Conservation (phyloP, 2,113 vertebrate genomes). For the Philantomba maxwellii region DNA sequence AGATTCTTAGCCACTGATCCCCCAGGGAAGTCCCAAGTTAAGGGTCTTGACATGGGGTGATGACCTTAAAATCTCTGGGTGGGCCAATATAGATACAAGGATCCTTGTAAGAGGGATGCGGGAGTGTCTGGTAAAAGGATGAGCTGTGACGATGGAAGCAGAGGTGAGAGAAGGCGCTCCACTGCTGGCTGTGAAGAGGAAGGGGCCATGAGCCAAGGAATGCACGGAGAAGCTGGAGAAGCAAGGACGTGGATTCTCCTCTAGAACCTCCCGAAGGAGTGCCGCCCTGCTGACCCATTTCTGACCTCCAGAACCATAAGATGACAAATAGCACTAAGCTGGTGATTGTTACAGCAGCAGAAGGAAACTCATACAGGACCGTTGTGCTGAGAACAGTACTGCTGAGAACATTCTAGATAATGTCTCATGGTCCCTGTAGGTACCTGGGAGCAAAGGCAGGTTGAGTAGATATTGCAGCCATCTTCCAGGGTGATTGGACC, state of each 20-base stretch:
- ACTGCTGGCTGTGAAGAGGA: neutral
- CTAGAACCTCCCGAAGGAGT: neutral
- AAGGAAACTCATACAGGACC: neutral
- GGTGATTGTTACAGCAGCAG: neutral
- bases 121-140: neutral
- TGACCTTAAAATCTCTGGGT: neutral
- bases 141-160: neutral
- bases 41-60: neutral
- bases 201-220: neutral
- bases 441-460: neutral
- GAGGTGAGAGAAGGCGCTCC: neutral
- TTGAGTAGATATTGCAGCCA: neutral
- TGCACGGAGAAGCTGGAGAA: neutral
- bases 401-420: neutral
- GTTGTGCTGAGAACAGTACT: neutral
- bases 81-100: neutral
- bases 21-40: neutral
- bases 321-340: neutral
- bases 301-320: neutral
- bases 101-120: neutral
- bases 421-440: neutral
- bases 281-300: neutral
- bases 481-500: neutral
- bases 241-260: too few species aligned
- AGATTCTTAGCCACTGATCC: neutral